Percentiles rank a stretch among this genome's conserved stretches.
These are phyloP conservation scores for Mallotus villosus DNA, from an alignment of 2,797 vertebrate genomes.

Conservation along the genomic window DNA sequence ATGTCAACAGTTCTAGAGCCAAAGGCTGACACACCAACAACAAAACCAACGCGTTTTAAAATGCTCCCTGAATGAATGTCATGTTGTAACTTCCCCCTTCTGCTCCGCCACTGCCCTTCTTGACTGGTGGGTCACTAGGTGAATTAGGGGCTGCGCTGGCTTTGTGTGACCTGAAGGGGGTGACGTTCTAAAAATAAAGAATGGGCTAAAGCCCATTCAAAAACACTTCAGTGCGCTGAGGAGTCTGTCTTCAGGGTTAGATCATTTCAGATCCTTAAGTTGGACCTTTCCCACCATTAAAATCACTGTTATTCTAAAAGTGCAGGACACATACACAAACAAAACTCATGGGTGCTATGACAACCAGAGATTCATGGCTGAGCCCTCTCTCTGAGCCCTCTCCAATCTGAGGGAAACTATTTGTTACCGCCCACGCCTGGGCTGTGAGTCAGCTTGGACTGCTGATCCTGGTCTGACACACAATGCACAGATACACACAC, in stretches of 20 bases:
- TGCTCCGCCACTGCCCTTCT: conserved; percentile 17
- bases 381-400: no score
- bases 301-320: neutral
- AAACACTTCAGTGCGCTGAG: no score
- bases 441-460: no score
- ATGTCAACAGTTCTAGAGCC: conserved; percentile 19
- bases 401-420: no score
- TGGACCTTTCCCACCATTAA: neutral
- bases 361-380: neutral
- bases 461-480: no score
- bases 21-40: conserved; percentile 29
- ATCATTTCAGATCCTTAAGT: no score
- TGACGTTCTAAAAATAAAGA: neutral
- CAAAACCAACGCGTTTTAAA: conserved; percentile 31
- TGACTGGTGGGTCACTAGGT: neutral
- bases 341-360: neutral
- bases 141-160: neutral
- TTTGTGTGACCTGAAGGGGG: neutral
- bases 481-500: neutral
- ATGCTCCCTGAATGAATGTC: conserved; percentile 37
- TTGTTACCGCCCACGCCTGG: no score
- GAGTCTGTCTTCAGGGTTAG: no score
- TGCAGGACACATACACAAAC: neutral
- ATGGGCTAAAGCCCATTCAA: no score
- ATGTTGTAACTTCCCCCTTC: conserved; percentile 31